These are phyloP conservation scores for Scrobipalpa atriplicella DNA, from an alignment of 2,888 invertebrate species.

Conservation along the genomic window DNA sequence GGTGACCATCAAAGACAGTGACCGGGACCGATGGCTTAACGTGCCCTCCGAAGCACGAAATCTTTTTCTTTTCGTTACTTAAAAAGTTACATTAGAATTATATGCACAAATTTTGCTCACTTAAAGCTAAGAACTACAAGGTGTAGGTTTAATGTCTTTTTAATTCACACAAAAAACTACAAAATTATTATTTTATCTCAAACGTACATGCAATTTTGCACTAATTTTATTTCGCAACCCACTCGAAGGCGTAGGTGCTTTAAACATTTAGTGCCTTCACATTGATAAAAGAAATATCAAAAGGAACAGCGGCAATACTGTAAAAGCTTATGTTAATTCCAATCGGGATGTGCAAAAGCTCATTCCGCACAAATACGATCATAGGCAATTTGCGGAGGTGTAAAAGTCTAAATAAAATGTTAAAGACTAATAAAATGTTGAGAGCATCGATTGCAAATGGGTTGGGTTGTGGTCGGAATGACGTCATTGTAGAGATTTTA, in stretches of 20 bases:
- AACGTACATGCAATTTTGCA: neutral
- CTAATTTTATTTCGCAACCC: conserved; percentile 1
- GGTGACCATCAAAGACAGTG: no score
- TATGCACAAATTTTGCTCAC: neutral
- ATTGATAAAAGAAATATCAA: neutral
- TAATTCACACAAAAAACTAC: neutral
- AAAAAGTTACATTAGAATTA: no score
- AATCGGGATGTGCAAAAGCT: conserved; percentile 16
- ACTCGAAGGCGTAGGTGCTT: neutral
- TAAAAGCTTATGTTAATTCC: conserved; percentile 4
- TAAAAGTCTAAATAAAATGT: neutral
- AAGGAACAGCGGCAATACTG: neutral
- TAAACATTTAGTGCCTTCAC: neutral
- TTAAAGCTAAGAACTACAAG: no score
- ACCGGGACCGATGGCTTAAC: no score
- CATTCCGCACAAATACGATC: conserved; percentile 2
- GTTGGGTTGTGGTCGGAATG: neutral
- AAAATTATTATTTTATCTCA: neutral
- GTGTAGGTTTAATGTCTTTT: no score
- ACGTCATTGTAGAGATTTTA: neutral
- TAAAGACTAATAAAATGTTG: neutral
- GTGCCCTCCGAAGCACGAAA: no score
- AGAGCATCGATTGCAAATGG: neutral
- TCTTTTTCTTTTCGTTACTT: no score
- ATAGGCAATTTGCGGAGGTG: neutral